A percentile compares a stretch with the other conserved stretches of the same genome.
Evolutionary conservation across 1,140 invertebrate species (phyloP).

Genomic region (Tetraneura akinire): DNA sequence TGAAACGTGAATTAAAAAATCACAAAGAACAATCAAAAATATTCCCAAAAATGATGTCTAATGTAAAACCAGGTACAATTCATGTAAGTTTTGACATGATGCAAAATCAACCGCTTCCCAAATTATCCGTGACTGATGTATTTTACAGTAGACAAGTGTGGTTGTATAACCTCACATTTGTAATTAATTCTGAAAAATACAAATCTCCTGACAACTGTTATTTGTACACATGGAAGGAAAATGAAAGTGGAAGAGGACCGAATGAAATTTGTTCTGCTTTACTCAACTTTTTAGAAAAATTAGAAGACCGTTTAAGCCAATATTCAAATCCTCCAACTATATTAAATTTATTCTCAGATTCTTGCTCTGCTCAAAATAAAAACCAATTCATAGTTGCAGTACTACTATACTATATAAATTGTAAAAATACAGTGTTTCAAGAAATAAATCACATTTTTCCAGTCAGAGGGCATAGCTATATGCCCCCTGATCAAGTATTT

Average conservation of each 20-base stretch:
- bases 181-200: conserved; percentile 51
- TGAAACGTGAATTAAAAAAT: background rate
- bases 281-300: conserved; percentile 52
- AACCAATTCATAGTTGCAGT: too few relatives aligned
- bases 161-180: conserved; percentile 57
- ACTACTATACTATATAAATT: conserved; percentile 17
- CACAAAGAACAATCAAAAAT: background rate
- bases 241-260: too few relatives aligned
- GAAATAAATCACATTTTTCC: conserved; percentile 55
- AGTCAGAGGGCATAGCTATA: too few relatives aligned
- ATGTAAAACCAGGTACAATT: background rate
- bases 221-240: conserved; percentile 57
- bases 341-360: conserved; percentile 43
- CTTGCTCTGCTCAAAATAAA: conserved; percentile 17
- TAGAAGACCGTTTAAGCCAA: conserved; percentile 8
- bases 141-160: conserved; percentile 57
- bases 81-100: conserved; percentile 52
- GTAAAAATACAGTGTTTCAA: conserved; percentile 40
- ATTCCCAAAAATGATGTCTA: background rate
- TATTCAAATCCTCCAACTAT: conserved; percentile 10
- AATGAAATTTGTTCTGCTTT: conserved; percentile 57
- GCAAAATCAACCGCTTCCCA: conserved; percentile 52
- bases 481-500: conserved; percentile 56
- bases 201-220: conserved; percentile 52
- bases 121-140: conserved; percentile 48